Base-by-base conservation (phyloP, 2,113 vertebrate genomes). In the Pseudorectes ferrugineus region DNA sequence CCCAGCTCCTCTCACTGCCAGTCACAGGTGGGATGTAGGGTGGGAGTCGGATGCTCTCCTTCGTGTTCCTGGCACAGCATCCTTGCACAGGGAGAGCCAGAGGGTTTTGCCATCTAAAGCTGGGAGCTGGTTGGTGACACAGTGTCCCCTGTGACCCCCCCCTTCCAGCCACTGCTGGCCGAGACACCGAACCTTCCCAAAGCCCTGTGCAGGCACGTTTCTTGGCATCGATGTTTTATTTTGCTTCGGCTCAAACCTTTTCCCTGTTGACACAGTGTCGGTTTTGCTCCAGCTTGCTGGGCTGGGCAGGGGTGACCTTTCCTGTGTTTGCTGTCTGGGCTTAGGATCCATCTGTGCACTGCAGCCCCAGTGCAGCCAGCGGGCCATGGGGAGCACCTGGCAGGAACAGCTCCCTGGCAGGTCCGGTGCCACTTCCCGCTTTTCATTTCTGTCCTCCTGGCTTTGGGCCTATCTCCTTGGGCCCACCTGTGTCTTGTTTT, bases 261-360 rank as follows among this genome's bases (percentile, higher is more conserved):
- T 91, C 81, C 74, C 81, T 92, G 79, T 88, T 92, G 88, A 86
- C 83, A 88, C 51, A 77, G 78, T 1, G 15, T 48, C 6, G 0
- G 76, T 79, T 93, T 48, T 66, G 55, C 86, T 84, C 1, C 8
- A 33, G 51, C 59, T 49, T 8, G n/a, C 78, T 6, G 35, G 78
- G 38, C 43, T 13, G 74, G 74, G 76, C 82, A 46, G 55, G 45
- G 76, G 63, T 94, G 92, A 94, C 94, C 88, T 96, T 95, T 95
- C 52, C 86, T 0, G 3, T 93, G 80, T 94, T 95, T 96, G 85
- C 91, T 77, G 77, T 92, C 74, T 77, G 95, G 77, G 65, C 51
- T 66, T 12, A 4, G 51, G 63, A 73, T 59, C 71, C 14, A 5
- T 51, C 77, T 6, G 5, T n/a, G 81, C 87, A 65, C 38, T 28